phyloP scores from a whole-genome alignment of 2,797 vertebrate genomes.

The Cetoscarus ocellatus region DNA sequence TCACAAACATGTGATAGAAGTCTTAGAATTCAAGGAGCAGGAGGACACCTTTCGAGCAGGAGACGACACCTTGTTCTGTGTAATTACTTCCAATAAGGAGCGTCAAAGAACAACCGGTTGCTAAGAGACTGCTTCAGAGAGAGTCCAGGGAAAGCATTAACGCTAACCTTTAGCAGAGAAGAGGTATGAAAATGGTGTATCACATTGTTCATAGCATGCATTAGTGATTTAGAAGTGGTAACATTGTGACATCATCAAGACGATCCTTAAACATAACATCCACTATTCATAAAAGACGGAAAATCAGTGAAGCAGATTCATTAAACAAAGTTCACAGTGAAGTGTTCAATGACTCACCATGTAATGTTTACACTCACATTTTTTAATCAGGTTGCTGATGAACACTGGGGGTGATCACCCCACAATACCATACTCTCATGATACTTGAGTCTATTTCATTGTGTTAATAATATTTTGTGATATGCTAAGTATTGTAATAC shows the following conservation, averaged over 20 bases:
- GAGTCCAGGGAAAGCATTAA: constrained; percentile 44
- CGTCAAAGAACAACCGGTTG: constrained; percentile 54
- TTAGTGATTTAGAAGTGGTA: constrained; percentile 1
- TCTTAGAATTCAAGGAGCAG: constrained; percentile 28
- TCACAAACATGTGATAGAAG: neutral
- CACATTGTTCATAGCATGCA: constrained; percentile 11
- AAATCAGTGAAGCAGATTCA: neutral
- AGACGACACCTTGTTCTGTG: constrained; percentile 11
- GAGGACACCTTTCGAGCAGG: constrained; percentile 19
- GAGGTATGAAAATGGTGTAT: constrained; percentile 27
- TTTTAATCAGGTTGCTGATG: neutral
- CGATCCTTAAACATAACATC: constrained; percentile 1
- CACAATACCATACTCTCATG: no score
- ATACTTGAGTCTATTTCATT: no score
- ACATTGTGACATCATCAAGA: constrained; percentile 1
- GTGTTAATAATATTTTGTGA: no score
- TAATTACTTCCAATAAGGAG: constrained; percentile 52
- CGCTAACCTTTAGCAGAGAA: constrained; percentile 61
- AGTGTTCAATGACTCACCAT: constrained; percentile 12
- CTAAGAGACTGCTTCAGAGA: constrained; percentile 64
- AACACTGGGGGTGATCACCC: neutral
- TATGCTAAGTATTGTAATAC: no score
- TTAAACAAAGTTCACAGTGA: constrained; percentile 1
- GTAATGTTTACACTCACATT: constrained; percentile 18
- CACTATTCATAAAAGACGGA: constrained; percentile 13